phyloP scores from a whole-genome alignment of 2,113 vertebrate genomes.

The Misgurnus anguillicaudatus region DNA sequence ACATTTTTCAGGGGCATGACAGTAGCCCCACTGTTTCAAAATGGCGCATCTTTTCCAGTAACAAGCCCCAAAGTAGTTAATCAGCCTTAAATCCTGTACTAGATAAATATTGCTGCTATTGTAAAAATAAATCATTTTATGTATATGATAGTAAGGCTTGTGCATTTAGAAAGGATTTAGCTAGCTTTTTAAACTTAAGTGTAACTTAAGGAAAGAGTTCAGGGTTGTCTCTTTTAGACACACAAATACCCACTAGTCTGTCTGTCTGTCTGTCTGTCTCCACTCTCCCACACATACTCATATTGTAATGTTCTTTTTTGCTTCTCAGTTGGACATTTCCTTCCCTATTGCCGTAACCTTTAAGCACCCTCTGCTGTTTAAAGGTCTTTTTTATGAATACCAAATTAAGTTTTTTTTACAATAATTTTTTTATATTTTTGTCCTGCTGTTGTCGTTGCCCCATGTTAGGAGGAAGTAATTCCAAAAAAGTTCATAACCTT shows the following conservation, averaged over 20 bases:
- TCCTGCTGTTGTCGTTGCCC: constrained; percentile 19
- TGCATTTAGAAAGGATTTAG: too few relatives aligned
- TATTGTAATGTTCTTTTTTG: constrained; percentile 17
- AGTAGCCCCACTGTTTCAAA: too few relatives aligned
- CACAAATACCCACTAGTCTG: not conserved
- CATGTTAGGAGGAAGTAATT: not conserved
- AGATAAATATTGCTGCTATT: too few relatives aligned
- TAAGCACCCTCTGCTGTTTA: constrained; percentile 23
- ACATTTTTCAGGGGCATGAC: too few relatives aligned
- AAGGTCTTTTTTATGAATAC: constrained; percentile 46
- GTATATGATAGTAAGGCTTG: too few relatives aligned
- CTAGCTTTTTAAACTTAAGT: too few relatives aligned
- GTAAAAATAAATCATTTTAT: too few relatives aligned
- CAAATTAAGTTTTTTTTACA: not conserved
- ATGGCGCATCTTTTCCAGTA: too few relatives aligned
- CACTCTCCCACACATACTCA: constrained; percentile 29
- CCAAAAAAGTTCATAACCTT: constrained; percentile 22
- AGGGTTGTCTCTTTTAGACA: not conserved
- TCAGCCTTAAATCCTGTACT: too few relatives aligned
- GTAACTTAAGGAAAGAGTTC: too few relatives aligned
- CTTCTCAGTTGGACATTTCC: constrained; percentile 38
- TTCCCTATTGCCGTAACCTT: constrained; percentile 38
- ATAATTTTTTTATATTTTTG: constrained; percentile 9
- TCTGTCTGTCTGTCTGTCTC: not conserved
- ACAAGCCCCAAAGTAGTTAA: too few relatives aligned